These are phyloP conservation scores for Thamnophis elegans DNA, from an alignment of 2,797 vertebrate species.

Conservation along the genomic window DNA sequence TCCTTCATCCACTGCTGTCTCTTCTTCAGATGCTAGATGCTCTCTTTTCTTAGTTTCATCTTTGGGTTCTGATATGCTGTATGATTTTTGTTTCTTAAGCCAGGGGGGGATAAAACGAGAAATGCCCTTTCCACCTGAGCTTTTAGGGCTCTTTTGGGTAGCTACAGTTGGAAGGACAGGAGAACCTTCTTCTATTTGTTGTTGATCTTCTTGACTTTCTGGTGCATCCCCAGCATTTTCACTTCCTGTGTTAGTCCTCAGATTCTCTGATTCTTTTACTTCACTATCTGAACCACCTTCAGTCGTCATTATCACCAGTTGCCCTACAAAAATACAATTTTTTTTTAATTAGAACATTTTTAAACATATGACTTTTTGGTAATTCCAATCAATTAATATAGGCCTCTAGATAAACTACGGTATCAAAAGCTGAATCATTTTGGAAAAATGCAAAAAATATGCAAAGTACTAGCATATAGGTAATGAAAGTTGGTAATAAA, in stretches of 20 bases:
- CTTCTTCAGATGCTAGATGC: constrained; percentile 49
- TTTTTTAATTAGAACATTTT: background rate
- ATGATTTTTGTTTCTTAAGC: constrained; percentile 96
- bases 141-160: constrained; percentile 64
- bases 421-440: background rate
- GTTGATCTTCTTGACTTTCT: constrained; percentile 60
- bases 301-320: constrained; percentile 86
- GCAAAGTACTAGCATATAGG: background rate
- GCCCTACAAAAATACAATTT: constrained; percentile 68
- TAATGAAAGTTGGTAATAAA: background rate
- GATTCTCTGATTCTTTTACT: constrained; percentile 80
- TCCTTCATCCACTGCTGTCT: constrained; percentile 68
- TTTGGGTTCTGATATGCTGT: constrained; percentile 78
- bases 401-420: background rate
- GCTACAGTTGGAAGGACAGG: constrained; percentile 39
- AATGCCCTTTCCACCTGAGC: constrained; percentile 82
- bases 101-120: constrained; percentile 93
- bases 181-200: constrained; percentile 56
- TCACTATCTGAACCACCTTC: constrained; percentile 85
- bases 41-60: constrained; percentile 75
- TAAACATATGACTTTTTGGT: background rate
- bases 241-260: constrained; percentile 62
- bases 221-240: constrained; percentile 63
- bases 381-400: background rate
- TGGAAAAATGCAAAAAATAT: background rate